Percentiles rank a stretch among this genome's conserved stretches.
Conservation (phyloP, 2,888 invertebrate genomes). For the Parapristionchus giblindavisi region DNA sequence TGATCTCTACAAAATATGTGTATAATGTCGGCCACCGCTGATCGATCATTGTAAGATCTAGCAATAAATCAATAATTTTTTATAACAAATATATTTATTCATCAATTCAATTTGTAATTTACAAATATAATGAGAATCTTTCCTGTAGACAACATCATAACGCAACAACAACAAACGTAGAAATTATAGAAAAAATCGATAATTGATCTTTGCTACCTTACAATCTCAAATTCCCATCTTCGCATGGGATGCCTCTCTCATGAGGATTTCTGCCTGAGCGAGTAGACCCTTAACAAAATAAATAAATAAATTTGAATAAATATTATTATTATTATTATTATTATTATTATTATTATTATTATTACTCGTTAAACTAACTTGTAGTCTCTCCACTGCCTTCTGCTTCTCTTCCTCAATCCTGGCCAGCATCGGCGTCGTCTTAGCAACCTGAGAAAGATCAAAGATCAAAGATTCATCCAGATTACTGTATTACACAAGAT, state of each 20-base stretch:
- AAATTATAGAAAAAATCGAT: constrained; percentile 3
- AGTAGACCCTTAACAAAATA: constrained; percentile 19
- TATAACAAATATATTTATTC: constrained; percentile 17
- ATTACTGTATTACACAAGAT: neutral
- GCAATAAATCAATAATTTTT: too few relatives aligned
- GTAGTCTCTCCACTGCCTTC: constrained; percentile 29
- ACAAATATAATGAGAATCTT: constrained; percentile 15
- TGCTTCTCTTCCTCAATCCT: constrained; percentile 27
- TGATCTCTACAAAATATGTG: too few relatives aligned
- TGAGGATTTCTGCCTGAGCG: constrained; percentile 19
- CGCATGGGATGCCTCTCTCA: constrained; percentile 30
- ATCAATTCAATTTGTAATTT: neutral
- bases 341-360: neutral
- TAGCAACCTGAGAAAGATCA: too few relatives aligned
- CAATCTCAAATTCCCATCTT: constrained; percentile 22
- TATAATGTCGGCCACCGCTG: too few relatives aligned
- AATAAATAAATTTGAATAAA: neutral
- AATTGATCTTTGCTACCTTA: constrained; percentile 13
- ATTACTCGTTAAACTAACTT: neutral
- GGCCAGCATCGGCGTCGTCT: constrained; percentile 17
- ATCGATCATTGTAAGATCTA: too few relatives aligned
- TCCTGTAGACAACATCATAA: too few relatives aligned
- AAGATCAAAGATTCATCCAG: neutral
- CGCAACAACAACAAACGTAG: neutral
- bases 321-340: too few relatives aligned